These are phyloP conservation scores for Craseonycteris thonglongyai DNA, from an alignment of 2,113 vertebrate species.

Conservation along the genomic window DNA sequence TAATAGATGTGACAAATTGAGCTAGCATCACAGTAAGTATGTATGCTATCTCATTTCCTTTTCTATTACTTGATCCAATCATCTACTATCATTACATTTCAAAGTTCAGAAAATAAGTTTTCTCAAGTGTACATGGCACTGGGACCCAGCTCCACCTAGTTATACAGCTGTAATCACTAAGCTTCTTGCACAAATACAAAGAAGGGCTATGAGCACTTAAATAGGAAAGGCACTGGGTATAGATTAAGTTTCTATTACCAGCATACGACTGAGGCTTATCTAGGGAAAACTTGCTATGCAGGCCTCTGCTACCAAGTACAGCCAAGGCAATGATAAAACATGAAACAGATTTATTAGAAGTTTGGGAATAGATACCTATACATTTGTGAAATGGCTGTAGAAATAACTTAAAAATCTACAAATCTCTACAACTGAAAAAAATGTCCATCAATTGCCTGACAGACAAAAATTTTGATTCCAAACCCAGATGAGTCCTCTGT, in stretches of 20 bases:
- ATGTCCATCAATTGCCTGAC: background rate
- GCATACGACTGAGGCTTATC: background rate
- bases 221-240: background rate
- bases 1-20: background rate
- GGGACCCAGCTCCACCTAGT: background rate
- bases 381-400: background rate
- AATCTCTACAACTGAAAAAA: constrained; percentile 11
- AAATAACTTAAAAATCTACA: background rate
- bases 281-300: background rate
- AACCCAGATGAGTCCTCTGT: background rate
- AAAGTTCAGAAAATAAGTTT: background rate
- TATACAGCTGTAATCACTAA: background rate
- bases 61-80: background rate
- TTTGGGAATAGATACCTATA: background rate
- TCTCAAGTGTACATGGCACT: background rate
- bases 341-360: background rate
- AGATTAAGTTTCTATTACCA: background rate
- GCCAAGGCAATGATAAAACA: constrained; percentile 8
- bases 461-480: background rate
- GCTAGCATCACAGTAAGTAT: background rate
- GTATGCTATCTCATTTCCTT: background rate
- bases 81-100: background rate
- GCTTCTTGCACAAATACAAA: background rate
- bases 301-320: background rate
- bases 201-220: background rate